A percentile compares a stretch with the other conserved stretches of the same genome.
These are phyloP conservation scores for Colletes collaris DNA, from an alignment of 2,888 invertebrate genomes.

Conservation along the genomic window DNA sequence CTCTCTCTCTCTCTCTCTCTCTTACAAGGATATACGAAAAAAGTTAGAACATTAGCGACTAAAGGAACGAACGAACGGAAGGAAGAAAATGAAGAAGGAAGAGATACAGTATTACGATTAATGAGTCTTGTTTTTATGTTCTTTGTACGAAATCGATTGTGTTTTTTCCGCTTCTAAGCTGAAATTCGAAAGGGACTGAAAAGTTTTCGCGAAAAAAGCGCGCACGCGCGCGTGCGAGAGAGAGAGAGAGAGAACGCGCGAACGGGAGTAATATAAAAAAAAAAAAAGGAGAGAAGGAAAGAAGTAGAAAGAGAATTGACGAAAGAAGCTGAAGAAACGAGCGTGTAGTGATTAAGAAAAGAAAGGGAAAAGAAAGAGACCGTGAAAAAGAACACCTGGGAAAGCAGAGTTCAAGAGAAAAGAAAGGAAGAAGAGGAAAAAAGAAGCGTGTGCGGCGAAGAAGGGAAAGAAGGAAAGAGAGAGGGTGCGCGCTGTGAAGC, in stretches of 20 bases:
- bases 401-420: conserved; percentile 27
- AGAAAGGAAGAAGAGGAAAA: conserved; percentile 16
- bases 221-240: neutral
- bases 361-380: conserved; percentile 41
- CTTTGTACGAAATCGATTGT: conserved; percentile 34
- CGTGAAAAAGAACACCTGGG: conserved; percentile 36
- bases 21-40: conserved; percentile 28
- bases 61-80: neutral
- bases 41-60: conserved; percentile 13
- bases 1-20: conserved; percentile 20
- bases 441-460: conserved; percentile 3
- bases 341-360: conserved; percentile 49
- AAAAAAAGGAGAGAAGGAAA: neutral
- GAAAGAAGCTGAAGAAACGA: conserved; percentile 35
- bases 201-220: conserved; percentile 20
- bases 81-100: conserved; percentile 14
- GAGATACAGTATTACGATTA: conserved; percentile 24
- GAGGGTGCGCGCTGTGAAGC: conserved; percentile 50
- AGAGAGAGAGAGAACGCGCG: neutral
- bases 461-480: conserved; percentile 25
- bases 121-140: conserved; percentile 20
- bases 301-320: conserved; percentile 5
- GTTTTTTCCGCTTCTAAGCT: conserved; percentile 51
- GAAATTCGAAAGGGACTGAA: conserved; percentile 34
- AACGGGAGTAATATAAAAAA: conserved; percentile 5